Evolutionary conservation across 2,888 invertebrate species (phyloP), one percentile per base, ranked within the genome.

Genomic region (Trichogramma dendrolimi): DNA sequence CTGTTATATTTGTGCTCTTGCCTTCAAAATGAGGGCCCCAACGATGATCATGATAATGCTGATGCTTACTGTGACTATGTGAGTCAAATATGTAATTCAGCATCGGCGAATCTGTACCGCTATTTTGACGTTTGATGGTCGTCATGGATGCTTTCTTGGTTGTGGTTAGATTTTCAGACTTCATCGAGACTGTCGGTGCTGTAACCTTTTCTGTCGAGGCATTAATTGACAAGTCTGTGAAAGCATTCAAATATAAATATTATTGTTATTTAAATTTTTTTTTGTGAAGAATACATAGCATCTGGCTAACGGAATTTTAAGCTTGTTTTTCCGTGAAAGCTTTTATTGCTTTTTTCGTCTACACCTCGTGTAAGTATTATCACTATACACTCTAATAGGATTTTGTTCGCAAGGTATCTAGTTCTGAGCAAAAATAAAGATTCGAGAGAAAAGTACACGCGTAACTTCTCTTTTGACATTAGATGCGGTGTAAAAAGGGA

Each of bases 1-100:
- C 88, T 1, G 89, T 90, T 60, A 89, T 85, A 73, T 87, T 89
- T 52, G 86, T 84, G 14, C 86, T 80, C 70, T 87, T 86, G 40
- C 86, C 87, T 71, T 89, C 89, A 71, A 89, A 89, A 69, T 87
- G 88, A 42, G 89, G 89, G 43, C 89, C 89, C 79, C 87, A 87
- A 71, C 86, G 85, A 68, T 80, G 79, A 67, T 80, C 80, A 69
- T 80, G 80, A 69, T 84, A 83, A 73, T 89, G 89, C 75, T 88
- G 87, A 76, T 89, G 89, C 70, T 87, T 88, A 75, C 87, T 87
- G 68, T 84, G 83, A 50, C 86, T 84, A 72, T 87, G 86, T 0
- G 87, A 84, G 74, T 89, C 88, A 73, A 88, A 88, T 67, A 89
- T 88, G 70, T 88, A 87, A 76, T 88, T 88, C 58, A 88, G 77